Base-by-base conservation (phyloP, 2,113 vertebrate genomes). In the Lophius piscatorius region DNA sequence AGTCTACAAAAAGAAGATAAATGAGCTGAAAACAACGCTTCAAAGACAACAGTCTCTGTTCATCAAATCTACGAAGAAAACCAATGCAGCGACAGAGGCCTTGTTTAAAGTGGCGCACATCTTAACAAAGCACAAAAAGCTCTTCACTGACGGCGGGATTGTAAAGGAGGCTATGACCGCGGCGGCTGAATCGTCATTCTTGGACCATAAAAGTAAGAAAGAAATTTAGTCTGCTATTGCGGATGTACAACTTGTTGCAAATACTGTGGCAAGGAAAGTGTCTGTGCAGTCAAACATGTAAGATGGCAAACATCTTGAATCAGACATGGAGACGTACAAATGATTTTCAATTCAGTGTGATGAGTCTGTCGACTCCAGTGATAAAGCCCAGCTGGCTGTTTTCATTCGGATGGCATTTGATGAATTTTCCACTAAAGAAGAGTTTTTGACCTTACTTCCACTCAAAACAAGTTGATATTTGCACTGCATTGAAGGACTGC, bases 181-280 rank as follows among this genome's bases (percentile, higher is more conserved):
- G 2, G 41, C 29, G 40, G 18, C 31, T 38, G 17, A 20, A 38
- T 36, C 4, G 0, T 45, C 45, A 29, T 22, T 55, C 14, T 20
- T 1, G 6, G 13, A 65, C 11, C 33, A 46, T 31, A 64, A 54
- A 54, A 20, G 31, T 36, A 63, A 45, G 38, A 54, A 31, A 4
- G 39, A 46, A 5, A 38, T 29, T 12, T 9, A 36, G 49, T 45
- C 40, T 20, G 31, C 29, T 34, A 28, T 28, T 42, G 5, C 12
- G 4, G 38, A 41, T 39, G 46, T 41, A 10, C 13, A 50, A 10
- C 33, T 59, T 12, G 21, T 21, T 6, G 16, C 23, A 0, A 61
- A 48, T 38, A 48, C 33, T 20, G 34, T 39, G 13, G 57, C 56
- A 16, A 10, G 21, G 16, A 48, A 23, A 48, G 23, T 48, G 16